phyloP scores from a whole-genome alignment of 2,888 invertebrate genomes.

The Cacoxenus indagator region DNA sequence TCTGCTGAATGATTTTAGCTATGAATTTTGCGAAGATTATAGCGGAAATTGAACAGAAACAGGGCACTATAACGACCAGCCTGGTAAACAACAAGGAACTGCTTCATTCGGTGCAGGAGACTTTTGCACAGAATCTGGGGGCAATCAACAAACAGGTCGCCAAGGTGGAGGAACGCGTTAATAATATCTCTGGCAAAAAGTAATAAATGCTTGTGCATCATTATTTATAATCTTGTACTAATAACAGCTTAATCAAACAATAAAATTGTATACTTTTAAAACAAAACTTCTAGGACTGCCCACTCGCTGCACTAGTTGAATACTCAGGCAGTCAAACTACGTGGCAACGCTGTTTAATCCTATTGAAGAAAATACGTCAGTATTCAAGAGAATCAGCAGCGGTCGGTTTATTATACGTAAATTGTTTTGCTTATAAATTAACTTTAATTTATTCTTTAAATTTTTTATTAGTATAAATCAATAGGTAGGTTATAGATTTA shows the following conservation, averaged over 20 bases:
- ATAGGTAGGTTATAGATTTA: background rate
- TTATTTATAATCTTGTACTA: conserved; percentile 2
- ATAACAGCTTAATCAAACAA: background rate
- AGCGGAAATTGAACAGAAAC: conserved; percentile 83
- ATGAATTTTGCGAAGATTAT: conserved; percentile 89
- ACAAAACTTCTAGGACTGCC: too few relatives aligned
- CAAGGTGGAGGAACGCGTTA: conserved; percentile 81
- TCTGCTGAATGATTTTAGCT: conserved; percentile 76
- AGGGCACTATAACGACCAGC: conserved; percentile 79
- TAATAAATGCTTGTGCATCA: conserved; percentile 27
- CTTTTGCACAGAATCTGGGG: conserved; percentile 84
- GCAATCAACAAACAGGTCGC: conserved; percentile 82
- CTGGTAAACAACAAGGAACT: conserved; percentile 85
- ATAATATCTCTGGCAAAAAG: conserved; percentile 69
- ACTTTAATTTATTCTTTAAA: background rate
- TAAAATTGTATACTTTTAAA: conserved; percentile 12
- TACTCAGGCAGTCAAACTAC: too few relatives aligned
- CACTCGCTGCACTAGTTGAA: too few relatives aligned
- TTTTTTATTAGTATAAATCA: background rate
- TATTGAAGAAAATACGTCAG: too few relatives aligned
- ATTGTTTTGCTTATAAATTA: too few relatives aligned
- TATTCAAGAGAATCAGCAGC: too few relatives aligned
- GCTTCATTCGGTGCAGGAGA: conserved; percentile 84
- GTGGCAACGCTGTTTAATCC: too few relatives aligned
- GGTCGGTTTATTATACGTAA: too few relatives aligned